Percentiles rank a stretch among this genome's conserved stretches.
These are phyloP conservation scores for Catonia carolina DNA, from an alignment of 2,888 invertebrate genomes.

Conservation along the genomic window DNA sequence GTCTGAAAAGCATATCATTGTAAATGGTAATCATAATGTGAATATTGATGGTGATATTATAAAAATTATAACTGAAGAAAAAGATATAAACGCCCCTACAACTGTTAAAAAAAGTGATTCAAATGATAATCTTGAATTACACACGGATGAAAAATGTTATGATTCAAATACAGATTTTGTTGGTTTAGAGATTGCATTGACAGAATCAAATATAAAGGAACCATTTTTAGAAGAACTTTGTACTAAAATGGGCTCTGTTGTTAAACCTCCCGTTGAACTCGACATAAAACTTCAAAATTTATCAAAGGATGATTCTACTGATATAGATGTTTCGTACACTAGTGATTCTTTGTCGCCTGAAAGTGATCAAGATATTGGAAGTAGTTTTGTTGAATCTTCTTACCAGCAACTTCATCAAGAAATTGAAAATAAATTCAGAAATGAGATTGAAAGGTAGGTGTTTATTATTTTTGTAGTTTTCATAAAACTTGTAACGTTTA, in stretches of 20 bases:
- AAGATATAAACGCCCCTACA: too few species aligned
- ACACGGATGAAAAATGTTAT: too few species aligned
- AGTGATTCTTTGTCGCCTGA: neutral
- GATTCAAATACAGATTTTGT: too few species aligned
- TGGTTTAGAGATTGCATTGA: too few species aligned
- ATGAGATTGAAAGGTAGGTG: conserved; percentile 22
- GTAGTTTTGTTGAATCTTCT: conserved; percentile 1
- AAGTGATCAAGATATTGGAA: conserved; percentile 2
- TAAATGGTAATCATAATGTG: too few species aligned
- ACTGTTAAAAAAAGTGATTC: too few species aligned
- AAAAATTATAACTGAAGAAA: too few species aligned
- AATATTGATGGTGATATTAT: too few species aligned
- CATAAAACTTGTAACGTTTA: neutral
- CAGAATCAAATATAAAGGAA: too few species aligned
- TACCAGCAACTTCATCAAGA: neutral
- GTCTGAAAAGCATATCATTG: too few species aligned
- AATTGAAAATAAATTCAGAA: conserved; percentile 11
- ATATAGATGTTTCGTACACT: neutral
- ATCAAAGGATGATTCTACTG: conserved; percentile 3
- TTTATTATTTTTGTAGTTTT: neutral
- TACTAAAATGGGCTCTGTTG: neutral
- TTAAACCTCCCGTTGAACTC: neutral
- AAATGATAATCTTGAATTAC: too few species aligned
- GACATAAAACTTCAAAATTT: neutral
- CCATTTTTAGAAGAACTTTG: neutral